These are phyloP conservation scores for Colaptes auratus DNA, from an alignment of 2,113 vertebrate species.

Conservation along the genomic window DNA sequence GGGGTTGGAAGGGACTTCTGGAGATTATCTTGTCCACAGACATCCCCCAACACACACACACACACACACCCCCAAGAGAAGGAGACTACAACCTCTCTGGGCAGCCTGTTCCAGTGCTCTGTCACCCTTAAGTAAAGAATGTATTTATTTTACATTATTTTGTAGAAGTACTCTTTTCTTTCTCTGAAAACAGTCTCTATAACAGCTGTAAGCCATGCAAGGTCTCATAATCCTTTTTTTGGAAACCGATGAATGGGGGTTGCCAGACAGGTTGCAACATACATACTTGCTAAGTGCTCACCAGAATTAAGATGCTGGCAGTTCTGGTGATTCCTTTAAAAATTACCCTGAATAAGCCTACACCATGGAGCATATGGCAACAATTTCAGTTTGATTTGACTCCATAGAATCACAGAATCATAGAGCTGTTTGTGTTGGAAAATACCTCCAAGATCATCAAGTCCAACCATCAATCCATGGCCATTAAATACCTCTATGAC, in stretches of 20 bases:
- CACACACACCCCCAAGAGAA: too few relatives aligned
- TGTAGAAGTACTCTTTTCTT: background rate
- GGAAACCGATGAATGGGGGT: rapidly evolving
- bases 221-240: background rate
- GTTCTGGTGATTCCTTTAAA: background rate
- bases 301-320: background rate
- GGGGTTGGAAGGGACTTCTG: too few relatives aligned
- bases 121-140: too few relatives aligned
- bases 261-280: background rate
- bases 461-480: too few relatives aligned
- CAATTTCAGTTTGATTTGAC: background rate
- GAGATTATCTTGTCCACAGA: too few relatives aligned
- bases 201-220: background rate
- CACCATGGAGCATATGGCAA: background rate
- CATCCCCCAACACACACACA: too few relatives aligned
- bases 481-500: too few relatives aligned
- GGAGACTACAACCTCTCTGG: too few relatives aligned
- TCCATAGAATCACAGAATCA: background rate
- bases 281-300: background rate
- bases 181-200: background rate
- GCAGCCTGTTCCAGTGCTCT: too few relatives aligned
- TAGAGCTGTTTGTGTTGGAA: too few relatives aligned
- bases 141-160: background rate
- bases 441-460: too few relatives aligned
- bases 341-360: background rate